Percentiles rank a stretch among this genome's conserved stretches.
phyloP scores from a whole-genome alignment of 2,888 invertebrate genomes.

The Lissonota sp. region DNA sequence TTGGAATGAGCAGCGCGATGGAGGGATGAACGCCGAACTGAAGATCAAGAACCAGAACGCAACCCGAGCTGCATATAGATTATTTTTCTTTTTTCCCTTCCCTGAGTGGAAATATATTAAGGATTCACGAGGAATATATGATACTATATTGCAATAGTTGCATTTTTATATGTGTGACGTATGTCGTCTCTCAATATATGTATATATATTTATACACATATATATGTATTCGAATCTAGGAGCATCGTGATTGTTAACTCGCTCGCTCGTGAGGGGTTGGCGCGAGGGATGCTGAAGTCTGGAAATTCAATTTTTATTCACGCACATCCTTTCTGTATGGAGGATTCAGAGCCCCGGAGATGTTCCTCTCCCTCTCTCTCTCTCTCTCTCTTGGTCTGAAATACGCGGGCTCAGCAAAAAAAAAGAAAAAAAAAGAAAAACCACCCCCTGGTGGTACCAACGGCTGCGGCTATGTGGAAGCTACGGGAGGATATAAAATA shows the following conservation, averaged over 20 bases:
- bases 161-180: no score
- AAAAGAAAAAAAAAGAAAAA: no score
- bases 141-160: no score
- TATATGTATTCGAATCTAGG: slow-evolving; percentile 5
- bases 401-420: slow-evolving; percentile 14
- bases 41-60: slow-evolving; percentile 51
- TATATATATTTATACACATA: slow-evolving; percentile 23
- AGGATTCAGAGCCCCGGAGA: slow-evolving; percentile 34
- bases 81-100: slow-evolving; percentile 44
- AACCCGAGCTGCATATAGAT: slow-evolving; percentile 61
- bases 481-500: slow-evolving; percentile 45
- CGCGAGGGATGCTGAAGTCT: slow-evolving; percentile 1
- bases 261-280: slow-evolving; percentile 16
- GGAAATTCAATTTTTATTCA: slow-evolving; percentile 60
- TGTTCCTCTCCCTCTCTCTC: not conserved
- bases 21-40: slow-evolving; percentile 26
- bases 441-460: no score
- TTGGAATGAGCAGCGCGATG: no score
- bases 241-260: slow-evolving; percentile 55
- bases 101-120: slow-evolving; percentile 21
- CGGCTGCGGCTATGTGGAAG: slow-evolving; percentile 18
- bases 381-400: no score
- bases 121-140: slow-evolving; percentile 53
- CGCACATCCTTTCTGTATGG: no score
- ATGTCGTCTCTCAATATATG: no score